A percentile compares a stretch with the other conserved stretches of the same genome.
These are phyloP conservation scores for Nymphalis urticae DNA, from an alignment of 2,888 invertebrate genomes.

Conservation along the genomic window DNA sequence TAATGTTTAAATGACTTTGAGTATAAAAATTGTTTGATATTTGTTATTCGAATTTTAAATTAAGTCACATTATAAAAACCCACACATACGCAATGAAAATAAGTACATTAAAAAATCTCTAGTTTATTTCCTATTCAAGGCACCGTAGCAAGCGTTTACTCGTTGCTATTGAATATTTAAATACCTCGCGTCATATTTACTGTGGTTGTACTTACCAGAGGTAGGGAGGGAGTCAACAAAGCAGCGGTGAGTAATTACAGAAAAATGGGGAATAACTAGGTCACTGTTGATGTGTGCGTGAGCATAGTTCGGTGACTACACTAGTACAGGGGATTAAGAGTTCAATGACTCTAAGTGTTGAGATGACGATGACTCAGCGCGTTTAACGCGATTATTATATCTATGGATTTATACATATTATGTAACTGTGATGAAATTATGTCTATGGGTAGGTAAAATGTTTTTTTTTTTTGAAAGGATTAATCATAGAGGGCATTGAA, in stretches of 20 bases:
- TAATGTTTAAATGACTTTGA: no score
- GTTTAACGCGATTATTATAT: conserved; percentile 19
- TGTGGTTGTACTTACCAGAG: conserved; percentile 38
- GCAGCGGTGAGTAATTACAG: conserved; percentile 77
- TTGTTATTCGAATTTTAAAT: background rate
- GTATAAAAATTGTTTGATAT: no score
- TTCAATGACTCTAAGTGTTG: conserved; percentile 40
- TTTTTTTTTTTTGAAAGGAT: no score
- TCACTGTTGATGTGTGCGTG: conserved; percentile 64
- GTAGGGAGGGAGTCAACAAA: conserved; percentile 64
- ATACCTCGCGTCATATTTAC: conserved; percentile 28
- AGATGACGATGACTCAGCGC: conserved; percentile 34
- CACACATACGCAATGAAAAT: background rate
- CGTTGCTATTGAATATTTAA: conserved; percentile 26
- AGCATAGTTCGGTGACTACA: conserved; percentile 34
- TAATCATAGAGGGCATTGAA: no score
- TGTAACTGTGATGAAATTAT: no score
- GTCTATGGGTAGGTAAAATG: no score
- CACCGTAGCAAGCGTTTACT: conserved; percentile 16
- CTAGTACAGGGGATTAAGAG: conserved; percentile 38
- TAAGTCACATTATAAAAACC: background rate
- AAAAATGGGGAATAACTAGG: conserved; percentile 77
- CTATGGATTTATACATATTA: background rate
- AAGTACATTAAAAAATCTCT: conserved; percentile 7
- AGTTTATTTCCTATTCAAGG: conserved; percentile 8